Percentiles rank a stretch among this genome's conserved stretches.
phyloP scores from a whole-genome alignment of 2,888 invertebrate species.

The Harpagoxenus sublaevis region DNA sequence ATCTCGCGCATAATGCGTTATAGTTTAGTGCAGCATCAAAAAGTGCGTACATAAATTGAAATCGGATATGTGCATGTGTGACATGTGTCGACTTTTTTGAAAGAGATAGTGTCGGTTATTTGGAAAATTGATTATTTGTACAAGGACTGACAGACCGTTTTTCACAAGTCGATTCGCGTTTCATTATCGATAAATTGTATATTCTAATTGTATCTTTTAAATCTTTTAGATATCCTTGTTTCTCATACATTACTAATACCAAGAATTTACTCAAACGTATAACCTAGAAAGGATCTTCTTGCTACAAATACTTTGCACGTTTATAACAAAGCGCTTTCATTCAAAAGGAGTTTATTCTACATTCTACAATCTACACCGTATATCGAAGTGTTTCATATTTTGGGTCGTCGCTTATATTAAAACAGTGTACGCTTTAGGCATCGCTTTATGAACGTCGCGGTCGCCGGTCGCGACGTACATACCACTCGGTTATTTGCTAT shows the following conservation, averaged over 20 bases:
- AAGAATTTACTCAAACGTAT: neutral
- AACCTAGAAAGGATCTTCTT: neutral
- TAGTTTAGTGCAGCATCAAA: neutral
- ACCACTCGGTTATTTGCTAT: conserved; percentile 55
- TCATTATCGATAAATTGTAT: neutral
- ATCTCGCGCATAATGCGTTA: neutral
- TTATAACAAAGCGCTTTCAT: neutral
- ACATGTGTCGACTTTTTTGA: neutral
- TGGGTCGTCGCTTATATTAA: conserved; percentile 14
- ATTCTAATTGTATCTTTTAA: neutral
- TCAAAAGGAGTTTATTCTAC: neutral
- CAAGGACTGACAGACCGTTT: neutral
- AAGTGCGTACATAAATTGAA: neutral
- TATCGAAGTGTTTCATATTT: neutral
- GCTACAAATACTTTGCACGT: neutral
- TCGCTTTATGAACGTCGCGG: conserved; percentile 40
- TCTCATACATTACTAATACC: neutral
- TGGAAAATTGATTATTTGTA: neutral
- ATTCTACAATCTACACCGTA: neutral
- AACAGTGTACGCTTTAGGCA: neutral
- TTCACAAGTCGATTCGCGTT: neutral
- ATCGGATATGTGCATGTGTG: neutral
- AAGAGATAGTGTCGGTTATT: neutral
- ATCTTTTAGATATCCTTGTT: neutral
- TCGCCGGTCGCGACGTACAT: neutral